Conservation (phyloP, 2,113 vertebrate genomes). For the Bettongia penicillata region DNA sequence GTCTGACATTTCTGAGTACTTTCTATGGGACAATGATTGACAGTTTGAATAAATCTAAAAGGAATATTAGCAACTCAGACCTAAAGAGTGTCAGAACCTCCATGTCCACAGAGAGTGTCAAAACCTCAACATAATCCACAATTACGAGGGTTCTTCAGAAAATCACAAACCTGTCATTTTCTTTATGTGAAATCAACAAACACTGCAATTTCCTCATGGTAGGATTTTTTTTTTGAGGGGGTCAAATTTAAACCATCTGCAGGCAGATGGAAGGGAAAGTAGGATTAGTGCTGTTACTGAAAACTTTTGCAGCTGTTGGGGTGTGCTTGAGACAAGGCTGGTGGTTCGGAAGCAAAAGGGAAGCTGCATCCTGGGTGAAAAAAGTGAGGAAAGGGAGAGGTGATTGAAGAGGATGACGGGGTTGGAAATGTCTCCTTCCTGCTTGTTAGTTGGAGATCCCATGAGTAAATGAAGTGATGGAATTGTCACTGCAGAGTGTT, state of each 20-base stretch:
- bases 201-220: slow-evolving; percentile 74
- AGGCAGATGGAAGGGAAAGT: slow-evolving; percentile 85
- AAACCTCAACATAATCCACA: slow-evolving; percentile 59
- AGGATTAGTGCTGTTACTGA: slow-evolving; percentile 83
- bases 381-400: slow-evolving; percentile 50
- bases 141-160: slow-evolving; percentile 45
- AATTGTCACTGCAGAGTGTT: slow-evolving; percentile 58
- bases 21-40: slow-evolving; percentile 52
- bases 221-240: slow-evolving; percentile 68
- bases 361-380: slow-evolving; percentile 73
- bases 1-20: slow-evolving; percentile 64
- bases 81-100: slow-evolving; percentile 56
- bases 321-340: slow-evolving; percentile 82
- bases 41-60: slow-evolving; percentile 68
- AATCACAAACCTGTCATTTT: slow-evolving; percentile 71
- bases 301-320: slow-evolving; percentile 87
- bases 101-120: slow-evolving; percentile 47
- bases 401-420: neutral
- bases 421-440: slow-evolving; percentile 20
- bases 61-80: slow-evolving; percentile 47
- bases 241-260: slow-evolving; percentile 88
- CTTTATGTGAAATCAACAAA: slow-evolving; percentile 70
- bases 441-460: slow-evolving; percentile 63
- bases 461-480: slow-evolving; percentile 73
- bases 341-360: slow-evolving; percentile 81